A percentile compares a stretch with the other conserved stretches of the same genome.
These are phyloP conservation scores for Pangasianodon hypophthalmus DNA, from an alignment of 2,113 vertebrate species.

Conservation along the genomic window DNA sequence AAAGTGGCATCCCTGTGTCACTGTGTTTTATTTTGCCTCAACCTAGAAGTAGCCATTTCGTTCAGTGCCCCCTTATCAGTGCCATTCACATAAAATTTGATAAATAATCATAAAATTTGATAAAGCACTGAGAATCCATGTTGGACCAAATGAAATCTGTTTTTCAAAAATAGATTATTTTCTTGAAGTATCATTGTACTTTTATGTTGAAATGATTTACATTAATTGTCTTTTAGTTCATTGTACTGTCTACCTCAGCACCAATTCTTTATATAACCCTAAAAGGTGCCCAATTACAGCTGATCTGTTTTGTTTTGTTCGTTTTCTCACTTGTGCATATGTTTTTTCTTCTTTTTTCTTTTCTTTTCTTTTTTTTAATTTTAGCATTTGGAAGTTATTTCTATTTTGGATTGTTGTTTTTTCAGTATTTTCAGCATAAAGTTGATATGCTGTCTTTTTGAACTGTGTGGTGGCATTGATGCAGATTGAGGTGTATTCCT, in stretches of 20 bases:
- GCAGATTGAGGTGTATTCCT: conserved; percentile 35
- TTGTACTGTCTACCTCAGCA: conserved; percentile 99
- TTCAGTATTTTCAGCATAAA: conserved; percentile 49
- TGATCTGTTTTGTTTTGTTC: conserved; percentile 76
- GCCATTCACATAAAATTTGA: conserved; percentile 48
- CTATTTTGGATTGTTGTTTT: conserved; percentile 30
- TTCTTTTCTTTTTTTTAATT: conserved; percentile 47
- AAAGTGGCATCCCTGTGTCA: conserved; percentile 39
- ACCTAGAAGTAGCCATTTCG: conserved; percentile 41
- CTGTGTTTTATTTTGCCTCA: conserved; percentile 40
- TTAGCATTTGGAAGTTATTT: conserved; percentile 44
- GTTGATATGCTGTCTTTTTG: conserved; percentile 71
- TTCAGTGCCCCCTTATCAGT: conserved; percentile 43
- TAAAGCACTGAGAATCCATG: conserved; percentile 77
- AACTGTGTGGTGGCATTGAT: conserved; percentile 68
- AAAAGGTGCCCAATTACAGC: conserved; percentile 86
- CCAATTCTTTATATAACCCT: conserved; percentile 90
- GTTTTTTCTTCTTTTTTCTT: background rate
- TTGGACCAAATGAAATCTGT: conserved; percentile 71
- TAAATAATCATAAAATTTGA: background rate
- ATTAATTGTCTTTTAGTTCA: conserved; percentile 80
- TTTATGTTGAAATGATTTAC: conserved; percentile 44
- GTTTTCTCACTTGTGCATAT: conserved; percentile 61
- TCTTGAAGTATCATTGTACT: conserved; percentile 31
- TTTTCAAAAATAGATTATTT: background rate